Base-by-base conservation (phyloP, 2,113 vertebrate species). In the Lipophrys pholis region DNA sequence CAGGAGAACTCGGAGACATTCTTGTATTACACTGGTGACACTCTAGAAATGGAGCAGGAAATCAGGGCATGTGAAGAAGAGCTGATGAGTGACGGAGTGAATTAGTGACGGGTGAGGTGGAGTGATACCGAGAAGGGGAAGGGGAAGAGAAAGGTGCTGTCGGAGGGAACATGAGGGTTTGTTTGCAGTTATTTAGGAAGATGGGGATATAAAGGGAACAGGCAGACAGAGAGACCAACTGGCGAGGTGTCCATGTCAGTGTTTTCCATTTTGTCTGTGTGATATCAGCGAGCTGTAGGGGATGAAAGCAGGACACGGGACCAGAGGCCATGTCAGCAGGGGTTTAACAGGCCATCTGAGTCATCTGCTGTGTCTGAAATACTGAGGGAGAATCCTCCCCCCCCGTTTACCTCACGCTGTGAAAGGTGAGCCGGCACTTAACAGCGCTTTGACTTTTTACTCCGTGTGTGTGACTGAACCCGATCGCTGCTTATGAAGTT, bases 41-140 rank as follows among this genome's bases (percentile, higher is more conserved):
- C 70, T 63, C 65, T 52, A 16, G 77, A 89, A 79, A 76, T 76
- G 88, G 74, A 90, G 80, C 83, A 77, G 89, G 84, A 80, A 83
- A 89, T 56, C 77, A 61, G 82, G 73, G 74, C 86, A 73, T 62
- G 75, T 43, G 76, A 82, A 80, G 42, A n/a, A 41, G 45, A 78
- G 62, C 72, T 69, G 76, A 74, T 40, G 80, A 82, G 61, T 72
- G 70, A 82, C 30, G 53, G 57, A 62, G 46, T 58, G 82, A 80
- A 78, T 84, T 74, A 80, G 79, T 58, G 60, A 69, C 62, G 49
- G 61, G 61, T 40, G 7, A 0, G 16, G 43, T 46, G 52, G 60
- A 69, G 69, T 46, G 75, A 58, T n/a, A 53, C 66, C 73, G 10
- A 16, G 15, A 60, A 50, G 7, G 5, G 9, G 35, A 41, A 11